phyloP scores from a whole-genome alignment of 2,888 invertebrate species.

The Lissonota sp. region DNA sequence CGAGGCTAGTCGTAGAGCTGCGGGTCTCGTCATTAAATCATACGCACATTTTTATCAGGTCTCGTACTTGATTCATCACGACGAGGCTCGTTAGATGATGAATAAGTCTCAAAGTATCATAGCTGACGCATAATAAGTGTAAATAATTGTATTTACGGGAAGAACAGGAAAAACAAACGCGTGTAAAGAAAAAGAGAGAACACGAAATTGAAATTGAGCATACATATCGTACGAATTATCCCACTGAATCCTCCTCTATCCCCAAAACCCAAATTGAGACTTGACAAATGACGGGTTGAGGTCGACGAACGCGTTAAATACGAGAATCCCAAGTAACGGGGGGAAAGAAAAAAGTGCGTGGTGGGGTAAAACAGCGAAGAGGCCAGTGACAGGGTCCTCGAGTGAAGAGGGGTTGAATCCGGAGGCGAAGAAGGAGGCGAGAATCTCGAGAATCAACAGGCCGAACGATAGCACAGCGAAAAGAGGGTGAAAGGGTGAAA shows the following conservation, averaged over 20 bases:
- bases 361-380: slow-evolving; percentile 45
- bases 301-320: slow-evolving; percentile 24
- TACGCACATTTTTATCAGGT: background rate
- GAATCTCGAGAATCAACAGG: slow-evolving; percentile 63
- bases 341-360: slow-evolving; percentile 41
- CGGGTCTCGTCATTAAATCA: slow-evolving; percentile 5
- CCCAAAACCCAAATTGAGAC: background rate
- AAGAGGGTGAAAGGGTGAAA: slow-evolving; percentile 34
- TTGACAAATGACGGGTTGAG: slow-evolving; percentile 37
- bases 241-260: slow-evolving; percentile 5
- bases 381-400: slow-evolving; percentile 55
- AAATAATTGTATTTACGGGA: slow-evolving; percentile 10
- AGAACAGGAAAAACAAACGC: background rate
- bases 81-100: background rate
- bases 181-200: background rate
- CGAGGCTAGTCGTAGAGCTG: background rate
- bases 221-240: slow-evolving; percentile 50
- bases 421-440: slow-evolving; percentile 49
- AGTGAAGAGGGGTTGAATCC: slow-evolving; percentile 46
- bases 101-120: slow-evolving; percentile 11
- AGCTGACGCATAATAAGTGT: slow-evolving; percentile 10
- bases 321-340: slow-evolving; percentile 32
- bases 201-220: slow-evolving; percentile 31
- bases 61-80: background rate
- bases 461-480: slow-evolving; percentile 39